Base-by-base conservation (phyloP, 2,797 vertebrate species). In the Tympanoctomys barrerae region DNA sequence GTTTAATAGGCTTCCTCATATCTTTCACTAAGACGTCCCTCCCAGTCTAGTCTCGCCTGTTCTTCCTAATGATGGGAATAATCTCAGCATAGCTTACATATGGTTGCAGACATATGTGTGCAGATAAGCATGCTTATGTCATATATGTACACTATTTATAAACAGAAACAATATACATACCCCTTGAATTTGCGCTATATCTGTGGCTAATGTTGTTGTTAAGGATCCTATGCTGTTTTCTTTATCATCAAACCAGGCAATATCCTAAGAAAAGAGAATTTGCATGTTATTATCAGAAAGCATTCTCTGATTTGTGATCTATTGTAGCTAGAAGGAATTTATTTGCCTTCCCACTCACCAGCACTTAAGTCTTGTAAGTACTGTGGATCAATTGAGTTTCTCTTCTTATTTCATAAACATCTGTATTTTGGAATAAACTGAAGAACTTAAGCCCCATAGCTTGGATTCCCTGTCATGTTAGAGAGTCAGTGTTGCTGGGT, bases 101-200 rank as follows among this genome's bases (percentile, higher is more conserved):
- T 28, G 77, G 36, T 33, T 5, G 75, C 18, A 95, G 68, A 85
- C 52, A 92, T 9, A 21, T 14, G 26, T 70, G 16, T 31, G 8
- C 70, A 49, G 7, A 21, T 31, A 3, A 36, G 71, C 9, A 52
- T 24, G 54, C 36, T 21, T 18, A 71, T 10, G 70, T 13, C 75
- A 59, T 19, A 82, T 33, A 82, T 12, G 88, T n/a, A 66, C 14
- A 11, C 5, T 46, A 89, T 22, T 80, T 71, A 93, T 80, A 92
- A 94, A 90, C 87, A 57, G 31, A 52, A 91, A 79, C 87, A 94
- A 93, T 71, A 91, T 93, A 97, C 93, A 36, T 84, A 96, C 68
- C 31, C 84, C 97, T 94, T 97, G 96, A 77, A 98, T 98, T 80
- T 97, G 97, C 89, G 97, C 91, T 54, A 94, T 96, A 94, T 98